Conservation (phyloP, 1,140 invertebrate species). For the Drosophila leontia region DNA sequence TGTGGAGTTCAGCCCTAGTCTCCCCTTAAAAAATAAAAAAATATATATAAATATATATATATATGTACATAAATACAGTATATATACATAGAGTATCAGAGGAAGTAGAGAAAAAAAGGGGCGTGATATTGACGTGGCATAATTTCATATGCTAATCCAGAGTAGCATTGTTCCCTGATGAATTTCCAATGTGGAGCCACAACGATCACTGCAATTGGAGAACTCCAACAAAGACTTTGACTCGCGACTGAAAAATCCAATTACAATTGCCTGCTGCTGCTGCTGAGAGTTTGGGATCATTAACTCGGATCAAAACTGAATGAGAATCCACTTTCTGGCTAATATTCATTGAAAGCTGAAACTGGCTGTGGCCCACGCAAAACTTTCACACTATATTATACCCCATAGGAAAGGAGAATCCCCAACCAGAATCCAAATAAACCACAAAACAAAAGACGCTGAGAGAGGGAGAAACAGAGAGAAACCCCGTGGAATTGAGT, state of each 20-base stretch:
- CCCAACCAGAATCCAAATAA: constrained; percentile 13
- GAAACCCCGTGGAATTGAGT: constrained; percentile 20
- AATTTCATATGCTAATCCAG: constrained; percentile 73
- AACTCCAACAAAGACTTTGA: neutral
- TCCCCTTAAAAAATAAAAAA: constrained; percentile 12
- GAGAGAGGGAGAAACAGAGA: neutral
- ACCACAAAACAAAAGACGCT: constrained; percentile 27
- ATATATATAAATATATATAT: neutral
- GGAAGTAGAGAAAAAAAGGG: neutral
- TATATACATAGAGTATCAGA: neutral
- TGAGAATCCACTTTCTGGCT: constrained; percentile 1
- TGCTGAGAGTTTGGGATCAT: constrained; percentile 21
- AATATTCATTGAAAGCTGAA: constrained; percentile 23
- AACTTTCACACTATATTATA: constrained; percentile 58
- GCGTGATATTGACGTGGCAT: constrained; percentile 49
- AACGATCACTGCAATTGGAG: neutral
- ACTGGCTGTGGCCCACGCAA: constrained; percentile 39
- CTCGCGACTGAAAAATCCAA: neutral
- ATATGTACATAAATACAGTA: neutral
- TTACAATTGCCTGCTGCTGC: constrained; percentile 10
- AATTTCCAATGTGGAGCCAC: constrained; percentile 22
- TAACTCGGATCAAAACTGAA: constrained; percentile 18
- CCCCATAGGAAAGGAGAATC: constrained; percentile 4
- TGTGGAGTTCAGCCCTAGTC: constrained; percentile 9
- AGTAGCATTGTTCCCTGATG: constrained; percentile 22